phyloP scores from a whole-genome alignment of 2,797 vertebrate genomes.

The Rhinoraja longicauda region DNA sequence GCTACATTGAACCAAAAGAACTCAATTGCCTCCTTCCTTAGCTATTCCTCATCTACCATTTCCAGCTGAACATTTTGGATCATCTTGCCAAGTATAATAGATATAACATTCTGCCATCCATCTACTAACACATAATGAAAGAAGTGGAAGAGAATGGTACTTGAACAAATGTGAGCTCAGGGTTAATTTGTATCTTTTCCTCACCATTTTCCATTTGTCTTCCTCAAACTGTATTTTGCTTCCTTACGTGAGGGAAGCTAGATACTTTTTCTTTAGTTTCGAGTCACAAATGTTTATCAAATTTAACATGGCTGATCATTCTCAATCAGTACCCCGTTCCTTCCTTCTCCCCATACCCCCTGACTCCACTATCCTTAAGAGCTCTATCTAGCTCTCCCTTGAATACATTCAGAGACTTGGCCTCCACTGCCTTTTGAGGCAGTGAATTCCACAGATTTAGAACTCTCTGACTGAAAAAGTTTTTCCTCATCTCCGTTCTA shows the following conservation, averaged over 20 bases:
- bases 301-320: too few species aligned
- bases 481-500: too few species aligned
- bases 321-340: too few species aligned
- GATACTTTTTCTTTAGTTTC: not conserved
- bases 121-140: not conserved
- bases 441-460: too few species aligned
- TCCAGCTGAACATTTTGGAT: not conserved
- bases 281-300: not conserved
- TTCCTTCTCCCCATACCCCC: too few species aligned
- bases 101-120: not conserved
- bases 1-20: not conserved
- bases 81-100: not conserved
- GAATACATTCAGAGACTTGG: too few species aligned
- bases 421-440: too few species aligned
- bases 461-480: too few species aligned
- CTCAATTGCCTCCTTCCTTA: not conserved
- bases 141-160: not conserved
- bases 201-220: not conserved
- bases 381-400: too few species aligned
- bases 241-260: not conserved
- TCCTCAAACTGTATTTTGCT: not conserved
- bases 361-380: too few species aligned
- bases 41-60: not conserved
- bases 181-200: not conserved
- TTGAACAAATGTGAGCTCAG: not conserved